A percentile compares a stretch with the other conserved stretches of the same genome.
Conservation (phyloP, 2,797 vertebrate genomes). For the Ataeniobius toweri region DNA sequence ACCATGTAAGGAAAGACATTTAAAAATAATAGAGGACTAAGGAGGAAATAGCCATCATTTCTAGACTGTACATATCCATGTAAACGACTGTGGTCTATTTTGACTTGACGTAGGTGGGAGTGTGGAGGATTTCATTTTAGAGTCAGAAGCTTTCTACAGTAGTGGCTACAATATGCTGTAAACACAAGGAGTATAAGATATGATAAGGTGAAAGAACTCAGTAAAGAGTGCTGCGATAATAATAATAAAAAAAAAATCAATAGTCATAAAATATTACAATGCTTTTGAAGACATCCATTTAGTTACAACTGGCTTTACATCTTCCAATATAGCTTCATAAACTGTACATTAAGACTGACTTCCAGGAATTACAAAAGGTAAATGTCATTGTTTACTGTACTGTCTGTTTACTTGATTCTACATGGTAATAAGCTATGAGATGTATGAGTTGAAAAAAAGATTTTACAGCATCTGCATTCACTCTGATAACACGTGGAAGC, state of each 20-base stretch:
- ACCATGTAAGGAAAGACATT: not conserved
- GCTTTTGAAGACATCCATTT: not conserved
- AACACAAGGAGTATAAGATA: conserved; percentile 28
- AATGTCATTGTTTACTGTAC: not conserved
- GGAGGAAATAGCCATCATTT: not conserved
- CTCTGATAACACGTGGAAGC: not conserved
- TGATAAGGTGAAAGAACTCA: conserved; percentile 24
- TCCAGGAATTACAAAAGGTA: not conserved
- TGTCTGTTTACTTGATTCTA: not conserved
- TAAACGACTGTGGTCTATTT: not conserved
- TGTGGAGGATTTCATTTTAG: not conserved
- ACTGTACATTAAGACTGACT: not conserved
- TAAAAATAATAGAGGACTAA: not conserved
- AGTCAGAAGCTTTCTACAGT: conserved; percentile 13
- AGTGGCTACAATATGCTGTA: conserved; percentile 12
- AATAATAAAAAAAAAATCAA: not conserved
- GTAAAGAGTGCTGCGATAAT: not conserved
- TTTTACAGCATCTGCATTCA: not conserved
- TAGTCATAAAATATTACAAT: not conserved
- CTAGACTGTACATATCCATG: not conserved
- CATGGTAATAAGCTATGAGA: not conserved
- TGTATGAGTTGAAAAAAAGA: not conserved
- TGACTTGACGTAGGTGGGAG: not conserved
- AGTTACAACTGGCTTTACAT: not conserved
- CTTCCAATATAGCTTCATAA: not conserved